These are phyloP conservation scores for Furcifer pardalis DNA, from an alignment of 2,797 vertebrate genomes.

Conservation along the genomic window DNA sequence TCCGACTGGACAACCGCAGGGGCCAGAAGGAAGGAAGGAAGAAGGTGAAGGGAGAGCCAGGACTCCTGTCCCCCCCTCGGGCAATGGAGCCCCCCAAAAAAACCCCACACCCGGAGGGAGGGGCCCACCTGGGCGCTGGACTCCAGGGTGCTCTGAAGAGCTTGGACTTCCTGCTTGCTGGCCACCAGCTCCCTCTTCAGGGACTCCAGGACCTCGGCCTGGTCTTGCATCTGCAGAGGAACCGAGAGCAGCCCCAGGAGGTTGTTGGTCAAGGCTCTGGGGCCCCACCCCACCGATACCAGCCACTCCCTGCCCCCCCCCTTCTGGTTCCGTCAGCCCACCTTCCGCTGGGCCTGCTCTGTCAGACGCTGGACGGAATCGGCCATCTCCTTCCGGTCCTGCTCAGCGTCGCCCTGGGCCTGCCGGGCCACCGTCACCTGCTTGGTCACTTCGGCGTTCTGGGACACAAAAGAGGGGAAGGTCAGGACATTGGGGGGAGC, in stretches of 20 bases:
- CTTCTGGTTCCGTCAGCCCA: slow-evolving; percentile 43
- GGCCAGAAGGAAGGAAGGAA: no score
- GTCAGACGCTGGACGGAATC: slow-evolving; percentile 86
- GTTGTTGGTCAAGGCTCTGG: background rate
- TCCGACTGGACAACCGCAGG: slow-evolving; percentile 74
- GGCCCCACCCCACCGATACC: background rate
- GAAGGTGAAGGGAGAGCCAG: no score
- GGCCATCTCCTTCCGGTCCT: slow-evolving; percentile 88
- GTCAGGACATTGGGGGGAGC: no score
- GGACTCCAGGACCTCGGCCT: slow-evolving; percentile 85
- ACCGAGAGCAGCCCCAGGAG: background rate
- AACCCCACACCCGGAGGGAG: no score
- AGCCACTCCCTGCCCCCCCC: accelerated
- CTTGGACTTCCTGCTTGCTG: slow-evolving; percentile 85
- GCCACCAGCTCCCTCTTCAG: slow-evolving; percentile 86
- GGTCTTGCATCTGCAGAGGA: slow-evolving; percentile 83
- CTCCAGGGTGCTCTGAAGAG: slow-evolving; percentile 79
- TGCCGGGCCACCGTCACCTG: slow-evolving; percentile 90
- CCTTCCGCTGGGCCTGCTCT: slow-evolving; percentile 86
- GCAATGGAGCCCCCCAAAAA: no score
- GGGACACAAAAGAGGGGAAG: background rate
- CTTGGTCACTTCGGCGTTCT: slow-evolving; percentile 97
- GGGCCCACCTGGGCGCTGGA: slow-evolving; percentile 85
- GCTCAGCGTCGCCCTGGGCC: slow-evolving; percentile 88
- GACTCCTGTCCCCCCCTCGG: no score